Base-by-base conservation (phyloP, 2,113 vertebrate genomes). In the Myxocyprinus asiaticus region DNA sequence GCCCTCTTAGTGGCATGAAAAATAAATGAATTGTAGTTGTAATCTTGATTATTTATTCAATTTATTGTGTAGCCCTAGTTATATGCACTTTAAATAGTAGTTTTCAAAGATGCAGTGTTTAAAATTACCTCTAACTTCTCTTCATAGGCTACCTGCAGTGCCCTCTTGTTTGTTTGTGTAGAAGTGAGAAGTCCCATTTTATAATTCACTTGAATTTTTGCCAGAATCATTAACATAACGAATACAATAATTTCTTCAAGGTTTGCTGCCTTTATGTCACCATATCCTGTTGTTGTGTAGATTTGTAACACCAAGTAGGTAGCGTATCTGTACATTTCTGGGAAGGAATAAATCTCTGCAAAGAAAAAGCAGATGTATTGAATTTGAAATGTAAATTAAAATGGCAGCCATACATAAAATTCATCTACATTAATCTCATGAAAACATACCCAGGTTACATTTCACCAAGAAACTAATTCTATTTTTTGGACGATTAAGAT, bases 241-340 rank as follows among this genome's bases (percentile, higher is more conserved):
- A 47, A 11, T 10, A 78, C 64, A 3, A 58, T 58, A 17, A 84
- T 59, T 75, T 81, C 83, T 12, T 5, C 8, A 6, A 64, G 7
- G 9, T 51, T 62, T 11, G 6, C 42, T 50, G 83, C 58, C 7
- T 3, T 44, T 48, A 84, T 55, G 55, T 84, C 83, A 9, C 83
- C 83, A 53, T 76, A 84, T 11, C 83, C 83, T 8, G 79, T 81
- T 17, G 79, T 81, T 66, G 83, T 84, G 59, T 75, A 84, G 6
- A 77, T 84, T 51, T 76, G 47, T 67, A 78, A 6, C 51, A 72
- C 56, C 83, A 76, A 84, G 50, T 84, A 84, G 8, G 68, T 15
- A 6, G 79, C 75, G 59, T 78, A 84, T 48, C 11, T 10, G 47
- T 81, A 84, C 42, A 80, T 56, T 7, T 61, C 64, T 14, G 56